These are phyloP conservation scores for Orius insidiosus DNA, from an alignment of 1,140 invertebrate genomes.

Conservation along the genomic window DNA sequence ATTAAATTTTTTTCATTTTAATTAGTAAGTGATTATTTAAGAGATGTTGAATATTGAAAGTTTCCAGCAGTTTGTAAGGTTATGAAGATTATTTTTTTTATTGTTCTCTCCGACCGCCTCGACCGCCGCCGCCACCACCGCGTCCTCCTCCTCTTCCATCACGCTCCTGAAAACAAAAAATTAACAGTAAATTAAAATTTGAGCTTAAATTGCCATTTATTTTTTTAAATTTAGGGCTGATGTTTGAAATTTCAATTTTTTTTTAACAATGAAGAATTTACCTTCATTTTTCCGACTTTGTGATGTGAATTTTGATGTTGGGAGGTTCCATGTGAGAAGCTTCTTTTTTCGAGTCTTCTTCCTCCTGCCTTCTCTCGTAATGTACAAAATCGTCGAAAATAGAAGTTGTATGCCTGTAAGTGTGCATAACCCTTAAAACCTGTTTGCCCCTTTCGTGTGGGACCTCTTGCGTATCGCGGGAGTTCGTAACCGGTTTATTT, in stretches of 20 bases:
- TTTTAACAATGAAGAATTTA: slow-evolving; percentile 13
- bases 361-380: slow-evolving; percentile 92
- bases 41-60: not conserved
- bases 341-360: slow-evolving; percentile 62
- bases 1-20: too few species aligned
- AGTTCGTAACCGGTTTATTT: slow-evolving; percentile 96
- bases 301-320: slow-evolving; percentile 15
- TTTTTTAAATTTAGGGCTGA: too few species aligned
- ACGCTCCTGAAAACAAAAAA: slow-evolving; percentile 17
- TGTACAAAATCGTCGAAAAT: slow-evolving; percentile 98
- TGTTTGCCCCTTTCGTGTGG: slow-evolving; percentile 73
- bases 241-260: too few species aligned
- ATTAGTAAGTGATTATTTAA: too few species aligned
- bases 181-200: too few species aligned
- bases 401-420: slow-evolving; percentile 77
- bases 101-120: slow-evolving; percentile 8
- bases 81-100: not conserved
- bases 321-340: slow-evolving; percentile 9
- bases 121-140: slow-evolving; percentile 11
- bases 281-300: slow-evolving; percentile 13
- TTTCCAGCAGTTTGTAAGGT: not conserved
- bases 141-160: slow-evolving; percentile 16
- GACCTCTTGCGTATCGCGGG: slow-evolving; percentile 95
- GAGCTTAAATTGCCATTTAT: too few species aligned
- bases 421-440: slow-evolving; percentile 73